A percentile compares a stretch with the other conserved stretches of the same genome.
These are phyloP conservation scores for Conus betulinus DNA, from an alignment of 1,140 invertebrate species.

Conservation along the genomic window DNA sequence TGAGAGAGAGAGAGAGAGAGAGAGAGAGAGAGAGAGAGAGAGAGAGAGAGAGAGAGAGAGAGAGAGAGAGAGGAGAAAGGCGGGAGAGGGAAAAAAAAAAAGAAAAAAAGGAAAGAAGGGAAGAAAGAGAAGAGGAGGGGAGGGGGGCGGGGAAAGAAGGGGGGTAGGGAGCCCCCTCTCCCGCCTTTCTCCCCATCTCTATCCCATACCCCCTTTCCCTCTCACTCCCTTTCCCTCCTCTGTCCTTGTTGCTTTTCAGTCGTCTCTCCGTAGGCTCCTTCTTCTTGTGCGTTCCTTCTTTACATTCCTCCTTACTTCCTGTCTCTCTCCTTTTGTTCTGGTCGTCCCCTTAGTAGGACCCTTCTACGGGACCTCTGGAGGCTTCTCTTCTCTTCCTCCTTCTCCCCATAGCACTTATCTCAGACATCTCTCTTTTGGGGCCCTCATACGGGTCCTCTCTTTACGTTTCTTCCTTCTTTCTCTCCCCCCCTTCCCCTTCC, in stretches of 20 bases:
- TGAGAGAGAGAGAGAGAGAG: slow-evolving; percentile 85
- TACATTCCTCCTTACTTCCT: no score
- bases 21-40: slow-evolving; percentile 32
- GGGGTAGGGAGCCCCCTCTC: background rate
- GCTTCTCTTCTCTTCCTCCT: no score
- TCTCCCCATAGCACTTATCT: no score
- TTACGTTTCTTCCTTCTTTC: slow-evolving; percentile 2
- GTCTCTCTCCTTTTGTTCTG: no score
- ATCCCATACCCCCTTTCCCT: background rate
- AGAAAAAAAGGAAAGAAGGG: background rate
- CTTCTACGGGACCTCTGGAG: no score
- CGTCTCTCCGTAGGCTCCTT: no score
- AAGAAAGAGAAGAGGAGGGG: background rate
- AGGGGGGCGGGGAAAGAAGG: no score
- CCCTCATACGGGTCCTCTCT: no score
- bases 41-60: slow-evolving; percentile 22
- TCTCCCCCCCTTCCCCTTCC: background rate
- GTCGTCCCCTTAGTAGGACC: no score
- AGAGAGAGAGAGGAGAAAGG: slow-evolving; percentile 27
- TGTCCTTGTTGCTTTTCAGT: background rate
- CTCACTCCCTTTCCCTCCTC: no score
- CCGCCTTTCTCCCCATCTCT: background rate
- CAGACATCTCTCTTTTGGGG: no score
- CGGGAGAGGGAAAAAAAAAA: background rate
- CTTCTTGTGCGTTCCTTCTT: no score